Conservation (phyloP, 2,797 vertebrate genomes). For the Sandelia bainsii region DNA sequence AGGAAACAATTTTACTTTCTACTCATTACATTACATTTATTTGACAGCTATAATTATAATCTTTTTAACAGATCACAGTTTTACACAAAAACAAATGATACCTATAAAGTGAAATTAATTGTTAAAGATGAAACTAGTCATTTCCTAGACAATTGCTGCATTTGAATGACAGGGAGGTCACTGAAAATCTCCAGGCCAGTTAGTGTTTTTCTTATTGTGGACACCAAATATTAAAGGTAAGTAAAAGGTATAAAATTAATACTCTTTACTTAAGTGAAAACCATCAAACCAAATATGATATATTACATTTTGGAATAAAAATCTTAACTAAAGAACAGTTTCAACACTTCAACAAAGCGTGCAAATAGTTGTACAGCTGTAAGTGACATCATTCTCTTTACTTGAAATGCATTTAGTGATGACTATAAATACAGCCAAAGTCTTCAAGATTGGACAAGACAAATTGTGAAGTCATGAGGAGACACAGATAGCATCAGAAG, state of each 20-base stretch:
- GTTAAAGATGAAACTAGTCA: too few relatives aligned
- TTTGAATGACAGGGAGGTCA: too few relatives aligned
- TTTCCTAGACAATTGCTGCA: too few relatives aligned
- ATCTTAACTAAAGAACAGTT: neutral
- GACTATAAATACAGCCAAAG: constrained; percentile 41
- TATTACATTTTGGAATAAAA: neutral
- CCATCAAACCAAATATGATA: neutral
- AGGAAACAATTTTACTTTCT: too few relatives aligned
- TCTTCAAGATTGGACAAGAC: neutral
- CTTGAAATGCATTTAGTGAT: constrained; percentile 63
- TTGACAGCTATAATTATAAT: too few relatives aligned
- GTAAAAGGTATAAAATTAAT: neutral
- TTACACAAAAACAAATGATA: too few relatives aligned
- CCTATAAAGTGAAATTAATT: too few relatives aligned
- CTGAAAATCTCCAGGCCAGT: too few relatives aligned
- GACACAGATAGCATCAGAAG: constrained; percentile 57
- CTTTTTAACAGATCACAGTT: too few relatives aligned
- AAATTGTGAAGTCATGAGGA: neutral
- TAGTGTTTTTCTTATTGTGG: too few relatives aligned
- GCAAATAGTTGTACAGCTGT: constrained; percentile 31
- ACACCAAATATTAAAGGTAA: too few relatives aligned
- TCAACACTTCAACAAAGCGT: constrained; percentile 3
- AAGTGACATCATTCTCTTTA: constrained; percentile 52
- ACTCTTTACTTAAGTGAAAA: neutral
- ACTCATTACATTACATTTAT: too few relatives aligned